Conservation (phyloP, 2,113 vertebrate species). For the Dicentrarchus labrax region DNA sequence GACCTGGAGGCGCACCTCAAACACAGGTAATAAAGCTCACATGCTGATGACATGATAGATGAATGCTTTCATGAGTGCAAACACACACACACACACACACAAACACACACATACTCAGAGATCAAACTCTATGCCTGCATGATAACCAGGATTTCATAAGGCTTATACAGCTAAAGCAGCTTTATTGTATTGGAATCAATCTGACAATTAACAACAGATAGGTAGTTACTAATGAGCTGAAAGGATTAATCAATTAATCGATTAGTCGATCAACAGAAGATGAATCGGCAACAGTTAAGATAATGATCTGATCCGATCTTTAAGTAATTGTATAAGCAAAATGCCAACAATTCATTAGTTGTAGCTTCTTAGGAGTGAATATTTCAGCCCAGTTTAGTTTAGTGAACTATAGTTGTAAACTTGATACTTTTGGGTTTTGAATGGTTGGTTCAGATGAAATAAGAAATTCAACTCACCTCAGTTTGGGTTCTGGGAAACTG, state of each 20-base stretch:
- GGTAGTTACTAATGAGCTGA: background rate
- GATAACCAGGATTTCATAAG: background rate
- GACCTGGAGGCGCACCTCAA: constrained; percentile 97
- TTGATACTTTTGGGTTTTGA: background rate
- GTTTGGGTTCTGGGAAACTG: background rate
- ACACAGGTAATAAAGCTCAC: constrained; percentile 88
- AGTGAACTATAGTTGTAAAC: background rate
- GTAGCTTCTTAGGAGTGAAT: background rate
- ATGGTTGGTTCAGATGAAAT: background rate
- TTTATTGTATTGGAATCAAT: constrained; percentile 1
- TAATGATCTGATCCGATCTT: background rate
- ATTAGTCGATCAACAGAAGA: background rate
- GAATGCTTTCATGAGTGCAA: background rate
- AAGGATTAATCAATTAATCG: background rate
- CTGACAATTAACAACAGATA: background rate
- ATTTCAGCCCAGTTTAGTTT: background rate
- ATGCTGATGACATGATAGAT: background rate
- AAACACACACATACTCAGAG: background rate
- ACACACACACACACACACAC: background rate
- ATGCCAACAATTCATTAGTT: background rate
- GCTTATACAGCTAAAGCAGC: constrained; percentile 1
- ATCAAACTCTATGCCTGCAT: background rate
- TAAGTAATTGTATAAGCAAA: background rate
- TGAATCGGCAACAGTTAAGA: background rate
- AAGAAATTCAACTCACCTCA: background rate